A percentile compares a stretch with the other conserved stretches of the same genome.
Evolutionary conservation across 2,888 invertebrate species (phyloP).

Genomic region (Coenonympha glycerion): DNA sequence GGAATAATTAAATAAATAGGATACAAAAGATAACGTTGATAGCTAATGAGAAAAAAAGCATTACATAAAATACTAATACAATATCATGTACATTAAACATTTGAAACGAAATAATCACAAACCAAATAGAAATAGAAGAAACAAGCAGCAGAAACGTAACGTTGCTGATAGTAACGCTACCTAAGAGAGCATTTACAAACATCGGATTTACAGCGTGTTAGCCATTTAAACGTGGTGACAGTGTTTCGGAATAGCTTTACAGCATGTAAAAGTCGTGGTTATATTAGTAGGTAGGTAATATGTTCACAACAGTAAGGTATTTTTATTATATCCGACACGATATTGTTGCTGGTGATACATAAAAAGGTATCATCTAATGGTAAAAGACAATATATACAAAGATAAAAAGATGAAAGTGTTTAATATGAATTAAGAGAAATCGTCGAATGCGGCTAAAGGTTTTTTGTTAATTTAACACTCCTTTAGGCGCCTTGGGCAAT

Average conservation of each 20-base stretch:
- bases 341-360: neutral
- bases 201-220: constrained; percentile 18
- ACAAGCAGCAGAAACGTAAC: neutral
- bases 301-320: neutral
- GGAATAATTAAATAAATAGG: neutral
- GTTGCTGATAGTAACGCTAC: neutral
- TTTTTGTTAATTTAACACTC: too few species aligned
- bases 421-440: too few species aligned
- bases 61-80: too few species aligned
- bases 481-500: too few species aligned
- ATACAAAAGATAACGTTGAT: too few species aligned
- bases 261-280: constrained; percentile 23
- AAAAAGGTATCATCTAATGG: too few species aligned
- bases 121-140: neutral
- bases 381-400: too few species aligned
- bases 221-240: constrained; percentile 20
- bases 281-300: constrained; percentile 9
- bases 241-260: constrained; percentile 20
- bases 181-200: constrained; percentile 1
- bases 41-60: too few species aligned
- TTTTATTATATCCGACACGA: neutral
- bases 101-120: neutral
- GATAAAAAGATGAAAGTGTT: too few species aligned
- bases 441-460: too few species aligned
- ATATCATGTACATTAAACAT: too few species aligned